Evolutionary conservation across 1,140 invertebrate species (phyloP).

Genomic region (Calephelis nemesis): DNA sequence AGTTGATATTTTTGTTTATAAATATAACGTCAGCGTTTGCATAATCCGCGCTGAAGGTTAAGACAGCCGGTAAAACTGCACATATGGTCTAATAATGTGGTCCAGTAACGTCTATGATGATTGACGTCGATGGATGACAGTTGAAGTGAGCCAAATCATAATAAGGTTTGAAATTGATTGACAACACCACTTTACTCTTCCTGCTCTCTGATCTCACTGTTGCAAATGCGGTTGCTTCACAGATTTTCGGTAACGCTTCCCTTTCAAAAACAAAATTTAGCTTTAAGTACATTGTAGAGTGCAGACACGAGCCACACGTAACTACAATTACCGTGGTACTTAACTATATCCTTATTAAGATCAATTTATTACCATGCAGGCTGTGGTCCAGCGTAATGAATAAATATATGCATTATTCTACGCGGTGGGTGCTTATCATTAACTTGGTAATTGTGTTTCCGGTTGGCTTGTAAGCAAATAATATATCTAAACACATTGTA

Average conservation of each 20-base stretch:
- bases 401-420: constrained; percentile 10
- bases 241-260: not conserved
- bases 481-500: not conserved
- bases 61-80: no score
- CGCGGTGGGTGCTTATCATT: not conserved
- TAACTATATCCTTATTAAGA: constrained; percentile 10
- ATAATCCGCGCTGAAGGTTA: no score
- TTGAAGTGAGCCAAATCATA: no score
- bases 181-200: no score
- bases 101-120: no score
- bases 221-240: not conserved
- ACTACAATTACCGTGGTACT: not conserved
- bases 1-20: no score
- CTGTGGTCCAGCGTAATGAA: not conserved
- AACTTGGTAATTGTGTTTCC: constrained; percentile 9
- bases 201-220: no score
- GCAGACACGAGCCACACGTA: not conserved
- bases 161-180: no score
- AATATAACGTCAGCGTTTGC: no score
- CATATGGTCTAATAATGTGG: no score
- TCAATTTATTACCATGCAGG: constrained; percentile 11
- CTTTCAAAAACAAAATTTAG: not conserved
- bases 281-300: not conserved
- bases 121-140: no score
- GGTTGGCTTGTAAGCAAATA: not conserved